Conservation (phyloP, 2,888 invertebrate species). For the Pardosa pseudoannulata region DNA sequence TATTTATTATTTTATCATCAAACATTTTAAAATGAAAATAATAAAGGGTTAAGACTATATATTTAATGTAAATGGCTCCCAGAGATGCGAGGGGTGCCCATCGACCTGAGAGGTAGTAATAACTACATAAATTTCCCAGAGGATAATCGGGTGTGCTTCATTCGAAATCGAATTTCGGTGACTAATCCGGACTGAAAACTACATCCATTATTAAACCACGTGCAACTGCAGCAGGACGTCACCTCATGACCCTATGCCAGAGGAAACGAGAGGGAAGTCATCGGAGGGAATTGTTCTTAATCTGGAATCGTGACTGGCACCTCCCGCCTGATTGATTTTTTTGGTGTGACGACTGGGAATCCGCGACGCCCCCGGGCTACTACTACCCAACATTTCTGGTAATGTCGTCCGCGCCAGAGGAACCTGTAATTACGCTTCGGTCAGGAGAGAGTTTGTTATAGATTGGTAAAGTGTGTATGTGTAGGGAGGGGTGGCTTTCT, state of each 20-base stretch:
- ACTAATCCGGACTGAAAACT: background rate
- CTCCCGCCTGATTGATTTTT: constrained; percentile 56
- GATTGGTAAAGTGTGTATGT: background rate
- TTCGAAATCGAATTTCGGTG: background rate
- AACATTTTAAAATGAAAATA: no score
- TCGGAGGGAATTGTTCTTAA: background rate
- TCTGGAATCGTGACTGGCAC: constrained; percentile 43
- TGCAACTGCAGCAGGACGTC: background rate
- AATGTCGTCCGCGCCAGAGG: background rate
- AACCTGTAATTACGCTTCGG: background rate
- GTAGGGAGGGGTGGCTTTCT: no score
- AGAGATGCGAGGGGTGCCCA: no score
- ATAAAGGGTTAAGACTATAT: no score
- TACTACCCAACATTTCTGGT: background rate
- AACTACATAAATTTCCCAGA: no score
- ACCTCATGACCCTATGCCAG: constrained; percentile 13
- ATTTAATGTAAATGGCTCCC: no score
- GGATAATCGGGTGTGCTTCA: no score
- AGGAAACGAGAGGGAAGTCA: constrained; percentile 13
- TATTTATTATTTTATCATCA: no score
- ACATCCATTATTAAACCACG: background rate
- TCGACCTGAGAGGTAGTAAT: no score
- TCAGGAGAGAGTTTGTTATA: background rate
- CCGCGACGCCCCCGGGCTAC: background rate
- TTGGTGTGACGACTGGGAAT: constrained; percentile 20